Conservation (phyloP, 2,113 vertebrate species). For the Colossoma macropomum region DNA sequence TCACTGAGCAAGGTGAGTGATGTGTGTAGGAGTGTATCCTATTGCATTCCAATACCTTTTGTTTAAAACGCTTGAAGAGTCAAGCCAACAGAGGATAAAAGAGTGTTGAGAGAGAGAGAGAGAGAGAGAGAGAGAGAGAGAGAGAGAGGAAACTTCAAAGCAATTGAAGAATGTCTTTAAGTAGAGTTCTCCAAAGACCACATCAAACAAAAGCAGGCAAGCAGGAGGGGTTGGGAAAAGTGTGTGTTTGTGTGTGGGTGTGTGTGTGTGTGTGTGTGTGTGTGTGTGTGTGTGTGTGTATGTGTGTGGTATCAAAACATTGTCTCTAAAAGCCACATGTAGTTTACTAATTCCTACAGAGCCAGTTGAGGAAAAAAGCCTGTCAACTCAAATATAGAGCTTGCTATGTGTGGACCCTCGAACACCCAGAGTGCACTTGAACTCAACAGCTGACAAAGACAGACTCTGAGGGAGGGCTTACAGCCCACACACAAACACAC, state of each 20-base stretch:
- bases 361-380: conserved; percentile 56
- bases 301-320: conserved; percentile 54
- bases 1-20: conserved; percentile 65
- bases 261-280: conserved; percentile 45
- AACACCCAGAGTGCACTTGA: conserved; percentile 69
- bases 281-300: conserved; percentile 41
- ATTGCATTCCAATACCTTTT: conserved; percentile 58
- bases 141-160: conserved; percentile 74
- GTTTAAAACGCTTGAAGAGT: conserved; percentile 27
- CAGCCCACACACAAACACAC: conserved; percentile 45
- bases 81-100: conserved; percentile 72
- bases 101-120: conserved; percentile 54
- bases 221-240: conserved; percentile 41
- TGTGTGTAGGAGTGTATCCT: conserved; percentile 63
- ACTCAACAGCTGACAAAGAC: conserved; percentile 41
- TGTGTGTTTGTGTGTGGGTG: conserved; percentile 25
- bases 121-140: conserved; percentile 46
- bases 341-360: conserved; percentile 62
- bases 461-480: conserved; percentile 33
- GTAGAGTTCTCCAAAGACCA: conserved; percentile 76
- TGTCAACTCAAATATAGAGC: conserved; percentile 72
- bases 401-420: conserved; percentile 43
- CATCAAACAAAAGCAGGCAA: conserved; percentile 73
- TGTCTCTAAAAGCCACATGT: conserved; percentile 63
- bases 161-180: conserved; percentile 74